phyloP scores from a whole-genome alignment of 35 echinoderm and acorn worm genomes.

The Nesometra sesokonis region DNA sequence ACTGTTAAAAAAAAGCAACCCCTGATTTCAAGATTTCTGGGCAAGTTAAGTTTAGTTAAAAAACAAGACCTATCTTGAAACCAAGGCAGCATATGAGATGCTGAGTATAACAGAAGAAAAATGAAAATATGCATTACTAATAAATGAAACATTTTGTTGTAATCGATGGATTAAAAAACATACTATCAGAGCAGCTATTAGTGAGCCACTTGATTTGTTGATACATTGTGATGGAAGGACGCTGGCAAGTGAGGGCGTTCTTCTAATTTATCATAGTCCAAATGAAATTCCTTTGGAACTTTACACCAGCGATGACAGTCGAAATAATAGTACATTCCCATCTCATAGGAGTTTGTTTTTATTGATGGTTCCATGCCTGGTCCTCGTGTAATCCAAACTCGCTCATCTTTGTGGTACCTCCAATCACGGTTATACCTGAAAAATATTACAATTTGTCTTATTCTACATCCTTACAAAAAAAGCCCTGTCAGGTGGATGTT shows the following conservation, averaged over 20 bases:
- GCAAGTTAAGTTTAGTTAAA: no score
- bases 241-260: conserved; percentile 95
- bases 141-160: no score
- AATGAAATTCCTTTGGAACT: conserved; percentile 95
- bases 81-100: no score
- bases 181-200: neutral
- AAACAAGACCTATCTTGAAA: no score
- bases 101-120: no score
- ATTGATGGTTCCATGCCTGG: conserved; percentile 96
- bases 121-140: no score
- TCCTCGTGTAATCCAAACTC: conserved; percentile 92
- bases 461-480: no score
- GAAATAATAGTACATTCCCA: conserved; percentile 94
- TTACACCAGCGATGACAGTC: conserved; percentile 89
- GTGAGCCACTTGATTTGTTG: conserved; percentile 34
- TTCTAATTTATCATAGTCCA: conserved; percentile 98
- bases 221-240: conserved; percentile 78
- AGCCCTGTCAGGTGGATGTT: no score
- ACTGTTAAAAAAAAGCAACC: no score
- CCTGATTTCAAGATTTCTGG: no score
- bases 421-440: conserved; percentile 91
- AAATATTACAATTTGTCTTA: no score
- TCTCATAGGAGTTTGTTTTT: conserved; percentile 86
- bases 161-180: neutral
- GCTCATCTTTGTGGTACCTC: conserved; percentile 99